Evolutionary conservation across 2,797 vertebrate genomes (phyloP).

Genomic region (Peromyscus nudipes): DNA sequence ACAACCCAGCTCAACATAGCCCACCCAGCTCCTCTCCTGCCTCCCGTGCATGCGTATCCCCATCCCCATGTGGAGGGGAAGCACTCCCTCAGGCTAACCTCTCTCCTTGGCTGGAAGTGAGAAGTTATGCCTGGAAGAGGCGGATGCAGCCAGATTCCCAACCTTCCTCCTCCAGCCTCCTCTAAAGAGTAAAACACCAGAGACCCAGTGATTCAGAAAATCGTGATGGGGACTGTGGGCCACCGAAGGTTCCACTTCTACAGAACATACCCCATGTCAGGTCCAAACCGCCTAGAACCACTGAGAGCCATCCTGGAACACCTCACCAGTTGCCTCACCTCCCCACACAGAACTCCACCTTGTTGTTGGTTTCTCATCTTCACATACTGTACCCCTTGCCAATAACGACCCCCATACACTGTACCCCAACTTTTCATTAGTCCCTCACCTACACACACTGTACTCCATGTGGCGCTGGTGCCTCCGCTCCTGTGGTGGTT

Average conservation of each 20-base stretch:
- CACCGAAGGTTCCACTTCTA: not conserved
- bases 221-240: not conserved
- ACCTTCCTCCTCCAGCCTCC: not conserved
- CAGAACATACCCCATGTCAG: not conserved
- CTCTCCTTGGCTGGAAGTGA: constrained; percentile 58
- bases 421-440: not conserved
- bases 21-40: constrained; percentile 62
- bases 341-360: too few species aligned
- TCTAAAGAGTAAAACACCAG: not conserved
- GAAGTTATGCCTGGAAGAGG: constrained; percentile 49
- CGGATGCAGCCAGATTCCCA: not conserved
- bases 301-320: not conserved
- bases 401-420: too few species aligned
- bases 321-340: not conserved
- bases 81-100: not conserved
- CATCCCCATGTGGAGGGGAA: not conserved
- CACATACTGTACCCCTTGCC: not conserved
- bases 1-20: not conserved
- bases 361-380: not conserved
- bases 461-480: not conserved
- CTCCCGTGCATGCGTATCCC: not conserved
- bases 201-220: not conserved
- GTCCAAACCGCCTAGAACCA: not conserved
- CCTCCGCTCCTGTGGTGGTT: not conserved
- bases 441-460: not conserved